Conservation (phyloP, 2,888 invertebrate genomes). For the Andrena hattorfiana region DNA sequence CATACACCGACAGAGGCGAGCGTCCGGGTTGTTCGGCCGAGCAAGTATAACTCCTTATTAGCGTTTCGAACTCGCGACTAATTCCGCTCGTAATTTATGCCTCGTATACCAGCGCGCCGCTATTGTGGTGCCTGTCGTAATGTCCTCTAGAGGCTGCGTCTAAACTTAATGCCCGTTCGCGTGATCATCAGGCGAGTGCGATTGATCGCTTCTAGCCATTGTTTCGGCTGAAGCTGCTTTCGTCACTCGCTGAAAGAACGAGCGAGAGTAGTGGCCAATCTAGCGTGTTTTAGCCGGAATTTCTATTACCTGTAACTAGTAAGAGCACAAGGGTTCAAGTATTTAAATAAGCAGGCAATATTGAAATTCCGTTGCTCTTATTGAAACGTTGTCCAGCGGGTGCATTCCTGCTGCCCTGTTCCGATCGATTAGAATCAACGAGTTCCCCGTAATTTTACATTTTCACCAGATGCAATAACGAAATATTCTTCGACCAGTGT, state of each 20-base stretch:
- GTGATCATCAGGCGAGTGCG: neutral
- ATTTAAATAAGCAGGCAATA: slow-evolving; percentile 72
- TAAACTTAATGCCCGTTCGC: slow-evolving; percentile 13
- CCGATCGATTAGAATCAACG: slow-evolving; percentile 7
- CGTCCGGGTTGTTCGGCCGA: slow-evolving; percentile 62
- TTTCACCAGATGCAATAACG: neutral
- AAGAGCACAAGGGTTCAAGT: slow-evolving; percentile 51
- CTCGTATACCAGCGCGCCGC: slow-evolving; percentile 23
- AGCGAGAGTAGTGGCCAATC: neutral
- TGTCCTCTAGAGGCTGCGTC: neutral
- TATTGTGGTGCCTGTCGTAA: slow-evolving; percentile 30
- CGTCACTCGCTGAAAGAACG: neutral
- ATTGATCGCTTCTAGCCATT: slow-evolving; percentile 15
- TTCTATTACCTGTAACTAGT: slow-evolving; percentile 52
- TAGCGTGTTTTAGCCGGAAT: slow-evolving; percentile 61
- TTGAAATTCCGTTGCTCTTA: slow-evolving; percentile 69
- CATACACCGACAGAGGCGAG: slow-evolving; percentile 21
- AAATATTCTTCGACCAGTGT: neutral
- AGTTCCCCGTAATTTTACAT: neutral
- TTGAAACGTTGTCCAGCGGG: slow-evolving; percentile 49
- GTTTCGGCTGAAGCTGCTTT: neutral
- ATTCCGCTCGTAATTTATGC: slow-evolving; percentile 37
- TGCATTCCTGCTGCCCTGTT: slow-evolving; percentile 24
- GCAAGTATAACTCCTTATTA: slow-evolving; percentile 62
- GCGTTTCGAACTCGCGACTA: slow-evolving; percentile 48